phyloP scores from a whole-genome alignment of 2,888 invertebrate species.

The Amphipoea oculea region DNA sequence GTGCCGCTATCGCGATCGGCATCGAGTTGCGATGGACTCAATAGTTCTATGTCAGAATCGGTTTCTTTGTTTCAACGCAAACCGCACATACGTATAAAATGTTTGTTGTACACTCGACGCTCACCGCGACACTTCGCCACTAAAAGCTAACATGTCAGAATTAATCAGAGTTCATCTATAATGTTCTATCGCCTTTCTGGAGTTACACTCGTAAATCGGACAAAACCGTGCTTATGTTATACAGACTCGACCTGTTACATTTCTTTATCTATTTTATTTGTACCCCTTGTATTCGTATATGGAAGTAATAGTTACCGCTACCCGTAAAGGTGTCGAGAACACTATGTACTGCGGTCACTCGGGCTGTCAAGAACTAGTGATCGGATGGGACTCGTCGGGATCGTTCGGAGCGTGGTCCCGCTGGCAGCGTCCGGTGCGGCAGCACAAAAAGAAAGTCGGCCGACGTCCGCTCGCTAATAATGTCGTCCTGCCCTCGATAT shows the following conservation, averaged over 20 bases:
- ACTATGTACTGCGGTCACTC: conserved; percentile 39
- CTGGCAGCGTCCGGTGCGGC: conserved; percentile 17
- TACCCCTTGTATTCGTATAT: conserved; percentile 42
- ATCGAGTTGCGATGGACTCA: conserved; percentile 50
- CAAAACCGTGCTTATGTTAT: conserved; percentile 38
- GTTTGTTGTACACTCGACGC: conserved; percentile 58
- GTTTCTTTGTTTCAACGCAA: conserved; percentile 45
- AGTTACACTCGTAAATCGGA: conserved; percentile 53
- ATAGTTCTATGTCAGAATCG: conserved; percentile 46
- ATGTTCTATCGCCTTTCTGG: conserved; percentile 49
- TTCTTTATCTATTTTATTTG: conserved; percentile 47
- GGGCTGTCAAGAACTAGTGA: conserved; percentile 40
- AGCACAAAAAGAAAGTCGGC: conserved; percentile 21
- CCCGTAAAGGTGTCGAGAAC: conserved; percentile 40
- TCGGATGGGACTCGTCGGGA: conserved; percentile 24
- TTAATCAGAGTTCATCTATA: conserved; percentile 47
- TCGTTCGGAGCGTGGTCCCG: conserved; percentile 22
- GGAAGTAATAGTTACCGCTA: conserved; percentile 51
- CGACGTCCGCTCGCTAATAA: conserved; percentile 33
- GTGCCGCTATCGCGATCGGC: conserved; percentile 59
- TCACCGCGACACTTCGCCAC: conserved; percentile 55
- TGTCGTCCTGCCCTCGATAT: conserved; percentile 10
- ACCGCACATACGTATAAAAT: conserved; percentile 57
- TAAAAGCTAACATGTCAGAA: conserved; percentile 41
- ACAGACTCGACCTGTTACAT: conserved; percentile 37